Evolutionary conservation across 2,113 vertebrate species (phyloP).

Genomic region (Bothrops jararaca): DNA sequence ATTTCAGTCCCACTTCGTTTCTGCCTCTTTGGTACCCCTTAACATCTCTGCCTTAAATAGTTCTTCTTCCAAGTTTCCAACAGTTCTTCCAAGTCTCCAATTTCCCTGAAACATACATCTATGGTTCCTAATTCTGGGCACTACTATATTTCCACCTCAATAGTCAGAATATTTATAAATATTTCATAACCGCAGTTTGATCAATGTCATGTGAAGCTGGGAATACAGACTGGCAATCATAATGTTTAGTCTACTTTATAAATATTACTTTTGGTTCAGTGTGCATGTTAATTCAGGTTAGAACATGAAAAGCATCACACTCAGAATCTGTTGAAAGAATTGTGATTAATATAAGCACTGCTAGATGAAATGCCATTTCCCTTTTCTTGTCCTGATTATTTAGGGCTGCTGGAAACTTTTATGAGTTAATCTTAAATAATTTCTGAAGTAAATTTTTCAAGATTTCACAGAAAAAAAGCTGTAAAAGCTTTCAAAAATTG

Average conservation of each 20-base stretch:
- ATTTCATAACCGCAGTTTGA: neutral
- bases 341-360: conserved; percentile 1
- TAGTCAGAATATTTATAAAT: neutral
- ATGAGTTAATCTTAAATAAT: conserved; percentile 16
- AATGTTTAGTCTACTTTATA: neutral
- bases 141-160: neutral
- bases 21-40: neutral
- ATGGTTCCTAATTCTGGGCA: neutral
- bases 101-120: neutral
- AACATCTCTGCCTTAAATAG: neutral
- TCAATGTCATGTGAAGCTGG: neutral
- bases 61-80: neutral
- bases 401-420: conserved; percentile 14
- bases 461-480: neutral
- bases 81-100: neutral
- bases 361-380: conserved; percentile 7
- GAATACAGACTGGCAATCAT: neutral
- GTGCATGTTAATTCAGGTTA: neutral
- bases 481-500: conserved; percentile 22
- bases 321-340: neutral
- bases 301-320: neutral
- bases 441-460: neutral
- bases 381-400: conserved; percentile 2
- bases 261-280: neutral
- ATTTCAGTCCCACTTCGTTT: neutral